phyloP scores from a whole-genome alignment of 2,888 invertebrate genomes.

The Gastracanthus pulcherrimus region DNA sequence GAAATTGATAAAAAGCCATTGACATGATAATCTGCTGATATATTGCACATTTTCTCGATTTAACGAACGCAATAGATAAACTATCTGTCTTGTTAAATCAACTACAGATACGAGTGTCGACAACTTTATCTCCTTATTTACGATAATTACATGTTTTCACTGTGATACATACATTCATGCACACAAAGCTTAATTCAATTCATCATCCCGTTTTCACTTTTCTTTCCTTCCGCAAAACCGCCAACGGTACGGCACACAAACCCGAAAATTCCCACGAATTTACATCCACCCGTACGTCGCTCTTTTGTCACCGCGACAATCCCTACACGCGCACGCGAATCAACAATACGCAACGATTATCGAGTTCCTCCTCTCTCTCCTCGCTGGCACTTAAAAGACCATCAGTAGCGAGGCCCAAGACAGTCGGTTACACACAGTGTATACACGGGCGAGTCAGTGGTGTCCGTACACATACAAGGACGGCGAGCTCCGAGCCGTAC shows the following conservation, averaged over 20 bases:
- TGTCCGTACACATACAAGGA: neutral
- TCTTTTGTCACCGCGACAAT: neutral
- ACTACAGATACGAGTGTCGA: too few relatives aligned
- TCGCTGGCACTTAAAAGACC: neutral
- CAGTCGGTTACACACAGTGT: slow-evolving; percentile 5
- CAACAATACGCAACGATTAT: neutral
- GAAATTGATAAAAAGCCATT: too few relatives aligned
- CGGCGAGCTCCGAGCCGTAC: too few relatives aligned
- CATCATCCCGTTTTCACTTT: too few relatives aligned
- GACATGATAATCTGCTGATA: neutral
- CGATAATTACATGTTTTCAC: too few relatives aligned
- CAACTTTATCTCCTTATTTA: neutral
- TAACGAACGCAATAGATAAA: neutral
- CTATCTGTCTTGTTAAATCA: too few relatives aligned
- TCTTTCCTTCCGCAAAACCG: neutral
- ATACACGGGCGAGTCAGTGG: neutral
- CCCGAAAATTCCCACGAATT: neutral
- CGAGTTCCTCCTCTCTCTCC: neutral
- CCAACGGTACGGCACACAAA: neutral
- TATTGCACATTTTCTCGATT: neutral
- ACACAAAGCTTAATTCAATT: too few relatives aligned
- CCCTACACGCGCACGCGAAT: too few relatives aligned
- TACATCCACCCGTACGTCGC: neutral
- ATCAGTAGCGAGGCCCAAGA: neutral
- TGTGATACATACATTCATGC: neutral